These are phyloP conservation scores for Hipparchia semele DNA, from an alignment of 2,888 invertebrate species.

Conservation along the genomic window DNA sequence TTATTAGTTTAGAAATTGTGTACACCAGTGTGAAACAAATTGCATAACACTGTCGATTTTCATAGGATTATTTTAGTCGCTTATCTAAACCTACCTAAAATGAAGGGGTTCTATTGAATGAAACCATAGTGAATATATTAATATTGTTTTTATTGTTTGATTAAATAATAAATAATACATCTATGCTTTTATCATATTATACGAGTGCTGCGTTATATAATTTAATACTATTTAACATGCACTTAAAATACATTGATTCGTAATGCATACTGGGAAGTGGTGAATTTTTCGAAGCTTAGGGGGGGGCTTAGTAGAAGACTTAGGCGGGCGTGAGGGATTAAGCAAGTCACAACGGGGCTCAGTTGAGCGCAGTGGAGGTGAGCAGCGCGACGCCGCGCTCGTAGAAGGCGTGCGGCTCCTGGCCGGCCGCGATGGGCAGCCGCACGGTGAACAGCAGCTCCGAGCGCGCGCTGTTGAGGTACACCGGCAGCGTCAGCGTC, in stretches of 20 bases:
- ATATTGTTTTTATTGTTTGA: conserved; percentile 27
- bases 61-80: neutral
- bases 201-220: neutral
- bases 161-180: conserved; percentile 20
- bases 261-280: neutral
- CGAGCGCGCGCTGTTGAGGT: conserved; percentile 97
- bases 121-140: neutral
- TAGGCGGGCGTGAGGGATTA: neutral
- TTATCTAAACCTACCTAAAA: too few relatives aligned
- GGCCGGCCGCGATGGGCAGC: conserved; percentile 94
- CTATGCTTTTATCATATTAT: conserved; percentile 9
- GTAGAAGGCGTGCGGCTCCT: conserved; percentile 98
- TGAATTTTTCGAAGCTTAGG: neutral
- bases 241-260: neutral
- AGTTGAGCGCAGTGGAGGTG: conserved; percentile 95
- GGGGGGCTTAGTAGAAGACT: neutral
- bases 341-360: conserved; percentile 44
- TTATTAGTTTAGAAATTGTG: too few relatives aligned
- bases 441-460: conserved; percentile 98
- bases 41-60: too few relatives aligned
- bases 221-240: neutral
- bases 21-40: too few relatives aligned
- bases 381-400: conserved; percentile 98
- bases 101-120: conserved; percentile 1
- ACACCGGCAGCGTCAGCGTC: conserved; percentile 95